These are phyloP conservation scores for Lucifuga dentata DNA, from an alignment of 2,113 vertebrate species.

Conservation along the genomic window DNA sequence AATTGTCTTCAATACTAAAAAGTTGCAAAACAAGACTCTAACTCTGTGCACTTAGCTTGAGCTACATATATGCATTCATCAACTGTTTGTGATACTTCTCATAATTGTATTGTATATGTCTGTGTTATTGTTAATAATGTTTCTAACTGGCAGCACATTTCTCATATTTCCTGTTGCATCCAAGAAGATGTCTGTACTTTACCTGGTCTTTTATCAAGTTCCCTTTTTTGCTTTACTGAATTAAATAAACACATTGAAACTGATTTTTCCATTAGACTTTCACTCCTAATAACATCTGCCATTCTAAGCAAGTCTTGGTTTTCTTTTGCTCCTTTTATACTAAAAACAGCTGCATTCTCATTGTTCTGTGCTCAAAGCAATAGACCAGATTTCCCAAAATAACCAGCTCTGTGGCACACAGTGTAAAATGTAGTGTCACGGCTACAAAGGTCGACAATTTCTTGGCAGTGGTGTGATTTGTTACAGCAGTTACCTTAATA, in stretches of 20 bases:
- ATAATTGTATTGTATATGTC: no score
- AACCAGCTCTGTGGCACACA: not conserved
- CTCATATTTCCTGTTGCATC: not conserved
- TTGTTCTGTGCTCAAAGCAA: constrained; percentile 9
- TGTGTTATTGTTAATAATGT: no score
- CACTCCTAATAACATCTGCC: not conserved
- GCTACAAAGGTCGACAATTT: not conserved
- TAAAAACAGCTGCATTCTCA: not conserved
- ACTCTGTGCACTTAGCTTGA: no score
- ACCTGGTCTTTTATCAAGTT: no score
- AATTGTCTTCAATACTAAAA: no score
- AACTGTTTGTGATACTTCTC: no score
- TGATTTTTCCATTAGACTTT: not conserved
- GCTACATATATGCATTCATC: no score
- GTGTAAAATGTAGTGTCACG: constrained; percentile 4
- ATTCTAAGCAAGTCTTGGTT: not conserved
- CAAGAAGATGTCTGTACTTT: no score
- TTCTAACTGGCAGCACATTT: not conserved
- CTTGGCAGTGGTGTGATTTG: not conserved
- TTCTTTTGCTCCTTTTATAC: not conserved
- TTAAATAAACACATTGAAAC: no score
- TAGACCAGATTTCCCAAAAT: constrained; percentile 9
- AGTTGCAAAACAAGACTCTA: no score
- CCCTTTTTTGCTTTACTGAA: no score
- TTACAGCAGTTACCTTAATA: constrained; percentile 13